Evolutionary conservation across 2,113 vertebrate genomes (phyloP).

Genomic region (Amia ocellicauda): DNA sequence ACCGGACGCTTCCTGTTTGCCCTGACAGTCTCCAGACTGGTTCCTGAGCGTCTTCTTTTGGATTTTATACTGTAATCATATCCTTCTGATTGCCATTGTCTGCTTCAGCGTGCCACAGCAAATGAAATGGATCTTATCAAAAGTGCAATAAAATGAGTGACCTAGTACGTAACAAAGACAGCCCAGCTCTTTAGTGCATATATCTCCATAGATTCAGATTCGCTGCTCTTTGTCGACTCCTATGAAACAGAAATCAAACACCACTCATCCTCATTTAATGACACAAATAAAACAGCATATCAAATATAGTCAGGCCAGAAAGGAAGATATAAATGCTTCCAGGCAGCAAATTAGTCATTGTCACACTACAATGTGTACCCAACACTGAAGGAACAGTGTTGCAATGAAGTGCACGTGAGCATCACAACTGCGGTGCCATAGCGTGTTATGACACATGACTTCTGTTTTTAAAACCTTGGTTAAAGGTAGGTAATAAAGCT

Average conservation of each 20-base stretch:
- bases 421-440: too few species aligned
- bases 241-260: conserved; percentile 29
- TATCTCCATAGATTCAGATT: conserved; percentile 19
- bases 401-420: too few species aligned
- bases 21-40: conserved; percentile 30
- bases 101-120: conserved; percentile 31
- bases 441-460: background rate
- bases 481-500: conserved; percentile 9
- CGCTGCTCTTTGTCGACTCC: conserved; percentile 16
- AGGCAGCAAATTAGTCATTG: too few species aligned
- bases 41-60: conserved; percentile 5
- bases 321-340: background rate
- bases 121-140: conserved; percentile 30
- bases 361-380: too few species aligned
- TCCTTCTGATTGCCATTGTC: conserved; percentile 42
- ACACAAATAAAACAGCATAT: background rate
- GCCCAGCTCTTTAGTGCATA: conserved; percentile 32
- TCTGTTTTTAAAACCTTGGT: conserved; percentile 4
- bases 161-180: conserved; percentile 58
- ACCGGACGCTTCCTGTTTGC: too few species aligned
- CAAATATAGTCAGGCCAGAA: conserved; percentile 27
- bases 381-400: too few species aligned
- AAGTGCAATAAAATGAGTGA: conserved; percentile 40
- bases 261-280: background rate
- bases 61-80: conserved; percentile 56